Percentiles rank a stretch among this genome's conserved stretches.
phyloP scores from a whole-genome alignment of 1,140 invertebrate species.

The Drosophila albomicans region DNA sequence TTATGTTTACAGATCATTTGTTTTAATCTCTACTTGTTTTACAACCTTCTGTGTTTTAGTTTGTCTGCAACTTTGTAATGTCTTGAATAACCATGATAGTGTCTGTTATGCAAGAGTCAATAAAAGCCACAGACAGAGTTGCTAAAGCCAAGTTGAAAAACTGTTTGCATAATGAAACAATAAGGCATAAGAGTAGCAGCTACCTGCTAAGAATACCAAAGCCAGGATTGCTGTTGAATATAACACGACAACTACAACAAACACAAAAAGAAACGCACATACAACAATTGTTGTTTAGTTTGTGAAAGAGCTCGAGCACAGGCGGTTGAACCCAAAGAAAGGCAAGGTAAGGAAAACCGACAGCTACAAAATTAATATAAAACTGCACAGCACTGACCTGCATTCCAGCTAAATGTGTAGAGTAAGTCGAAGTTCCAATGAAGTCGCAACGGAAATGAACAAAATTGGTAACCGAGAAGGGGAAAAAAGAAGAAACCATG shows the following conservation, averaged over 20 bases:
- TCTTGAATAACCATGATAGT: background rate
- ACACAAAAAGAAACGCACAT: background rate
- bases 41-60: constrained; percentile 27
- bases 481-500: background rate
- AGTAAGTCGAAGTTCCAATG: constrained; percentile 52
- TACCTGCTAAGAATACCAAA: constrained; percentile 12
- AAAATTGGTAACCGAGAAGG: constrained; percentile 48
- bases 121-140: constrained; percentile 17
- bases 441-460: constrained; percentile 70
- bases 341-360: constrained; percentile 8
- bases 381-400: constrained; percentile 67
- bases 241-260: background rate
- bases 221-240: constrained; percentile 17
- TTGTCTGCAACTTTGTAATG: constrained; percentile 20
- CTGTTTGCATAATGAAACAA: constrained; percentile 49
- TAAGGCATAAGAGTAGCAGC: constrained; percentile 12
- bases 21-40: too few species aligned
- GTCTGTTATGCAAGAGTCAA: constrained; percentile 14
- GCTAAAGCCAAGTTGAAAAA: constrained; percentile 36
- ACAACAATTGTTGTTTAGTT: constrained; percentile 42
- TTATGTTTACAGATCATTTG: too few species aligned
- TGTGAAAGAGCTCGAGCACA: constrained; percentile 25
- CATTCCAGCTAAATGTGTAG: constrained; percentile 56
- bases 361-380: constrained; percentile 60
- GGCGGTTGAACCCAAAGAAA: constrained; percentile 42